phyloP scores from a whole-genome alignment of 2,113 vertebrate species.

The Dipodomys merriami region DNA sequence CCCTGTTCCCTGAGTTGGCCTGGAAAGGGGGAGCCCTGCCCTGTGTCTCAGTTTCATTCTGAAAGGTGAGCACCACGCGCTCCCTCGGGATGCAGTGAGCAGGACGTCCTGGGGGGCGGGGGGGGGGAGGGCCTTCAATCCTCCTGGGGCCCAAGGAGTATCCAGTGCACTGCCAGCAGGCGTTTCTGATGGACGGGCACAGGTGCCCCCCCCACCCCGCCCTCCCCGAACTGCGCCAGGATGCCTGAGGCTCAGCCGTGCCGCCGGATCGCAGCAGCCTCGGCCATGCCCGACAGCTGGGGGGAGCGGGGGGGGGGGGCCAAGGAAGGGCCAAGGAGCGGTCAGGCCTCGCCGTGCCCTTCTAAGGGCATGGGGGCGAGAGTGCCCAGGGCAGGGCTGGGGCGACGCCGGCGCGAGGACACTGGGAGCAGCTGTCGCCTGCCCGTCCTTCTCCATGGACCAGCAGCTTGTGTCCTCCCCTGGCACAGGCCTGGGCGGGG shows the following conservation, averaged over 20 bases:
- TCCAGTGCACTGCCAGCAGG: accelerated
- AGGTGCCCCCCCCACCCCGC: background rate
- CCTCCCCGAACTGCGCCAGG: background rate
- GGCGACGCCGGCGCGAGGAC: background rate
- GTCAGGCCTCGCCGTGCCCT: background rate
- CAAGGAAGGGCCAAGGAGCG: constrained; percentile 18
- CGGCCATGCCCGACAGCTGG: too few relatives aligned
- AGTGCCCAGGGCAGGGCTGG: accelerated
- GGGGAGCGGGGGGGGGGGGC: constrained; percentile 3
- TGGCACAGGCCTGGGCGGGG: background rate
- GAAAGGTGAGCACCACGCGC: background rate
- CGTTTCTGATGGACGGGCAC: background rate
- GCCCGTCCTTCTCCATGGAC: background rate
- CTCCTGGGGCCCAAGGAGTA: accelerated
- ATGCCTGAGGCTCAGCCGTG: background rate
- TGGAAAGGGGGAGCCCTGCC: background rate
- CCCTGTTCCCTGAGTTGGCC: background rate
- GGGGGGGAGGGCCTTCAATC: background rate
- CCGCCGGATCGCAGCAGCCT: too few relatives aligned
- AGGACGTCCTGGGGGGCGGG: accelerated
- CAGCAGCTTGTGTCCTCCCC: background rate
- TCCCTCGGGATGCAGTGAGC: background rate
- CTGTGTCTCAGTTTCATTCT: constrained; percentile 13
- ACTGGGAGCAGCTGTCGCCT: constrained; percentile 8
- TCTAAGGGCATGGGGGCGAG: constrained; percentile 62